A percentile compares a stretch with the other conserved stretches of the same genome.
Conservation (phyloP, 2,113 vertebrate genomes). For the Stomatorhinus ivindoensis region DNA sequence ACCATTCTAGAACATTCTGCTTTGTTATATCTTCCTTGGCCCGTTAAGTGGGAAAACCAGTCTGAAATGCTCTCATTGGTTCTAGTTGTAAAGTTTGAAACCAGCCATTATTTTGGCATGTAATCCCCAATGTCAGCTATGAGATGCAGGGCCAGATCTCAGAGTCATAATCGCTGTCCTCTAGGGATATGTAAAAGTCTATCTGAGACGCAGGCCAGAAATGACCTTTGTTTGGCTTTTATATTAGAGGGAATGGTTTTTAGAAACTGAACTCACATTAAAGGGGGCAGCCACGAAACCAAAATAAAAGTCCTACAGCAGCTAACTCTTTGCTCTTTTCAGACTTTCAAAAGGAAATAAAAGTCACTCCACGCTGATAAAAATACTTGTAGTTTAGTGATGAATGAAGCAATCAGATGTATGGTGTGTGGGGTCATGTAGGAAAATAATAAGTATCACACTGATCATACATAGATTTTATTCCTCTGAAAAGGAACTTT, state of each 20-base stretch:
- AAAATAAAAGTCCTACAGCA: neutral
- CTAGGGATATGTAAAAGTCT: neutral
- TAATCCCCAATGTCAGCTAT: neutral
- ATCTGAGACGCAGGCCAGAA: neutral
- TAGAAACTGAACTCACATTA: neutral
- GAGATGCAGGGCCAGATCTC: neutral
- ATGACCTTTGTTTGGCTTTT: neutral
- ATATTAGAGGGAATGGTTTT: neutral
- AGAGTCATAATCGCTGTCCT: neutral
- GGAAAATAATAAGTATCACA: neutral
- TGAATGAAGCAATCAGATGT: neutral
- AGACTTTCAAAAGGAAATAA: neutral
- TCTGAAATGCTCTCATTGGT: neutral
- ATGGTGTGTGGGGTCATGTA: neutral
- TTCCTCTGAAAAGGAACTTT: neutral
- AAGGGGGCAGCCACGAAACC: neutral
- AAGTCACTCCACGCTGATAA: neutral
- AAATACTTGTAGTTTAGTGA: neutral
- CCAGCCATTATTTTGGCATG: neutral
- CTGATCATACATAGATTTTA: neutral
- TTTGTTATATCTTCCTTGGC: neutral
- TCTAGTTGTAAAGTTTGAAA: neutral
- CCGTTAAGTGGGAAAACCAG: neutral
- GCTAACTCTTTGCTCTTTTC: neutral
- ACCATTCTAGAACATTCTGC: neutral